Evolutionary conservation across 2,888 invertebrate genomes (phyloP).

Genomic region (Synergus itoensis): DNA sequence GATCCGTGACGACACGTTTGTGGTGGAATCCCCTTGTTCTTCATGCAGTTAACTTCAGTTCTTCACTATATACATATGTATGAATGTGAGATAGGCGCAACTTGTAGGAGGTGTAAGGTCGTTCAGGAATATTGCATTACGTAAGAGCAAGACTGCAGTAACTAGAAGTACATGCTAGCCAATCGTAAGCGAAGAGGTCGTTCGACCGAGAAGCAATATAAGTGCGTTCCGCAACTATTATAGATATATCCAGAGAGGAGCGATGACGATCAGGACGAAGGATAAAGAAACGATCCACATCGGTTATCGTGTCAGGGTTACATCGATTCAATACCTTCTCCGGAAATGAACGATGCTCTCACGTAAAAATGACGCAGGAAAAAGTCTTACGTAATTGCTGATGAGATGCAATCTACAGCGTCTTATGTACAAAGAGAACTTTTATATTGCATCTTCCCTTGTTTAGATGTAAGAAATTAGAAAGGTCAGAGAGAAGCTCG

Average conservation of each 20-base stretch:
- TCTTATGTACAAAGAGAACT: constrained; percentile 8
- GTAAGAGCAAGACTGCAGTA: constrained; percentile 30
- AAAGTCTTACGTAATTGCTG: constrained; percentile 9
- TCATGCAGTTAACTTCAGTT: too few relatives aligned
- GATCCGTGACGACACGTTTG: constrained; percentile 5
- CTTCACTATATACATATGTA: background rate
- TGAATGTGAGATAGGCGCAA: background rate
- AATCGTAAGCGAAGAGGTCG: constrained; percentile 62
- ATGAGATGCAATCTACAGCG: constrained; percentile 5
- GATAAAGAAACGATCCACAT: constrained; percentile 37
- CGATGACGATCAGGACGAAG: constrained; percentile 10
- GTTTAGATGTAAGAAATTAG: background rate
- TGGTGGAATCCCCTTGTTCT: constrained; percentile 8
- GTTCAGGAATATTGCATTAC: constrained; percentile 43
- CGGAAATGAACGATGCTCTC: constrained; percentile 13
- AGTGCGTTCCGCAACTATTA: constrained; percentile 52
- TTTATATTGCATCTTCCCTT: constrained; percentile 12
- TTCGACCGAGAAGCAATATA: constrained; percentile 62
- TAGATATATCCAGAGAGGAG: constrained; percentile 14
- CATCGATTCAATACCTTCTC: constrained; percentile 32
- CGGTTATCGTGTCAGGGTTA: constrained; percentile 41
- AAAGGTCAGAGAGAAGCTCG: constrained; percentile 16
- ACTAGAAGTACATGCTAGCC: constrained; percentile 44
- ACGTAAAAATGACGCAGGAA: constrained; percentile 13
- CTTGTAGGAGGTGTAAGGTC: background rate